phyloP scores from a whole-genome alignment of 2,113 vertebrate species.

The Hypocryptadius cinnamomeus region DNA sequence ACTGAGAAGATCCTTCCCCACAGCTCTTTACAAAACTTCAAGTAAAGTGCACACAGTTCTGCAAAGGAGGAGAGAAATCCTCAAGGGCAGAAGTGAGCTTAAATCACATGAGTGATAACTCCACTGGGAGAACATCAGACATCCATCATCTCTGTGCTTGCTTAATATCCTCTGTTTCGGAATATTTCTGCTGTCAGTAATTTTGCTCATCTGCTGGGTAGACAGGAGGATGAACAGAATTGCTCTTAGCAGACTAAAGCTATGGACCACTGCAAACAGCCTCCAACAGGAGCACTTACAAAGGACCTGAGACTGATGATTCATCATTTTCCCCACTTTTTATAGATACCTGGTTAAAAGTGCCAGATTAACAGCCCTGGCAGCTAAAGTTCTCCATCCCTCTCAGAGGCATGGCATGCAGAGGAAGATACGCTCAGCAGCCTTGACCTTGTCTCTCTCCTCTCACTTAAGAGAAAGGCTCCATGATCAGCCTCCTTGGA shows the following conservation, averaged over 20 bases:
- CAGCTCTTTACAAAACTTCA: not conserved
- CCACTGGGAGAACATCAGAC: slow-evolving; percentile 18
- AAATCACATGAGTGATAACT: slow-evolving; percentile 52
- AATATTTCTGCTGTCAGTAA: slow-evolving; percentile 57
- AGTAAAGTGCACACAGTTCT: not conserved
- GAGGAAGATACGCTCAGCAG: not conserved
- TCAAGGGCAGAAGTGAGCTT: slow-evolving; percentile 60
- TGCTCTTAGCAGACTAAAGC: not conserved
- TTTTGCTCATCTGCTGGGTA: slow-evolving; percentile 39
- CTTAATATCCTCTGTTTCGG: slow-evolving; percentile 41
- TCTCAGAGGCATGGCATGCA: not conserved
- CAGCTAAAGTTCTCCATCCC: not conserved
- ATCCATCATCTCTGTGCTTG: slow-evolving; percentile 41
- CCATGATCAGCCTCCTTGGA: not conserved
- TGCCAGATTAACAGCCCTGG: not conserved
- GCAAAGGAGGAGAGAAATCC: slow-evolving; percentile 37
- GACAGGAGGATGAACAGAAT: slow-evolving; percentile 28
- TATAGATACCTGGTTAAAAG: not conserved
- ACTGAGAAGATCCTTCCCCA: not conserved
- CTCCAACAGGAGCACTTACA: not conserved
- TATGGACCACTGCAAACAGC: slow-evolving; percentile 25
- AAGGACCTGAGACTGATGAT: slow-evolving; percentile 1
- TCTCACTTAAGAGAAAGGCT: not conserved
- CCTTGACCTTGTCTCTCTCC: not conserved
- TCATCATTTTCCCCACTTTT: not conserved